Conservation (phyloP, 2,888 invertebrate genomes). For the Pediacus dermestoides region DNA sequence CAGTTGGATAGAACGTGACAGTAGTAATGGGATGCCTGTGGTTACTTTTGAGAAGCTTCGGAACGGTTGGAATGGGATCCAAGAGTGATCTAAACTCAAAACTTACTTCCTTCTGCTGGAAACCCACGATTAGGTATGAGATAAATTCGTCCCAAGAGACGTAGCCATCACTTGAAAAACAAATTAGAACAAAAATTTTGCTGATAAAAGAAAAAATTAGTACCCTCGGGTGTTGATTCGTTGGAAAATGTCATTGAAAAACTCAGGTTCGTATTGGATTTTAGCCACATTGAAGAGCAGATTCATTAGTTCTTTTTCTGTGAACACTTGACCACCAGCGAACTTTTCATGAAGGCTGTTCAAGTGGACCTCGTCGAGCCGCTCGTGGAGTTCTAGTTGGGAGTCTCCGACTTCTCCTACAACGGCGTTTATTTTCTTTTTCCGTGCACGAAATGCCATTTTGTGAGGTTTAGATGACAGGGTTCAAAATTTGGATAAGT, state of each 20-base stretch:
- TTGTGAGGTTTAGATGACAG: too few relatives aligned
- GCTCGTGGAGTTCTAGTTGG: conserved; percentile 16
- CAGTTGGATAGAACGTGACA: conserved; percentile 61
- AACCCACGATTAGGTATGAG: conserved; percentile 70
- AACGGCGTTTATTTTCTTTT: too few relatives aligned
- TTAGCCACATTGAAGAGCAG: conserved; percentile 50
- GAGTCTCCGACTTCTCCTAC: too few relatives aligned
- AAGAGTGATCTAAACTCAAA: conserved; percentile 61
- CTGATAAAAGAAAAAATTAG: conserved; percentile 3
- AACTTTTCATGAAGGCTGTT: conserved; percentile 9
- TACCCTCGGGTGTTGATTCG: conserved; percentile 53
- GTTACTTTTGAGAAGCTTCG: conserved; percentile 59
- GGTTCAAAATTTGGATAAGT: too few relatives aligned
- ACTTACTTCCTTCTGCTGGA: conserved; percentile 63
- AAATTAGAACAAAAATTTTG: conserved; percentile 4
- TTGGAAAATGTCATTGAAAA: conserved; percentile 60
- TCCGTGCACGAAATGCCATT: too few relatives aligned
- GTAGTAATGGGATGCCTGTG: conserved; percentile 67
- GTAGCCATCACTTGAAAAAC: conserved; percentile 47
- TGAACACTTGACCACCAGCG: too few relatives aligned
- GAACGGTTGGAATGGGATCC: conserved; percentile 60
- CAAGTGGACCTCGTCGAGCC: conserved; percentile 13
- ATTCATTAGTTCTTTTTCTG: too few relatives aligned
- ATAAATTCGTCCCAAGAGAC: conserved; percentile 75
- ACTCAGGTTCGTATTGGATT: conserved; percentile 57